Percentiles rank a stretch among this genome's conserved stretches.
phyloP scores from a whole-genome alignment of 2,888 invertebrate species.

The Odontocerum albicorne region DNA sequence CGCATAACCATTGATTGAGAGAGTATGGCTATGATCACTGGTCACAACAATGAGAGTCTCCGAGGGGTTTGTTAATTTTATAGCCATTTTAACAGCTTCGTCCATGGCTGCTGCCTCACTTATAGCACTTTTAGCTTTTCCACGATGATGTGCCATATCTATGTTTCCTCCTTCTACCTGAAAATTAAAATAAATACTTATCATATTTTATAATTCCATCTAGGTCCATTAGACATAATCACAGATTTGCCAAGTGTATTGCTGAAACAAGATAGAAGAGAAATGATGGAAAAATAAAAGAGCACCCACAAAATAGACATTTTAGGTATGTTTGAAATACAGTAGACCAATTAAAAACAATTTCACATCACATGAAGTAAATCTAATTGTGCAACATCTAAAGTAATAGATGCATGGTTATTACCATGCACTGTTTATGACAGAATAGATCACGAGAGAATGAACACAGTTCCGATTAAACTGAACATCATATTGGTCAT shows the following conservation, averaged over 20 bases:
- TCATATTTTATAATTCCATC: neutral
- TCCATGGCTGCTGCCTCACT: slow-evolving; percentile 79
- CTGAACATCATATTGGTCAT: too few species aligned
- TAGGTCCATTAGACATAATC: neutral
- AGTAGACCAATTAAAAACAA: neutral
- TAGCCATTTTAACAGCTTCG: slow-evolving; percentile 70
- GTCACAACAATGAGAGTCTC: slow-evolving; percentile 84
- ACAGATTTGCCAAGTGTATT: neutral
- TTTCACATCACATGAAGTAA: too few species aligned
- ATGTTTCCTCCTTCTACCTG: slow-evolving; percentile 85
- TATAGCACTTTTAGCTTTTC: slow-evolving; percentile 74
- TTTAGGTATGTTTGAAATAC: too few species aligned
- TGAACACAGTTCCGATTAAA: too few species aligned
- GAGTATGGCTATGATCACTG: slow-evolving; percentile 80
- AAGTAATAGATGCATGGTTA: too few species aligned
- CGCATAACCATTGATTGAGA: slow-evolving; percentile 78
- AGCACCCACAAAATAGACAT: too few species aligned
- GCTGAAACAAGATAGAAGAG: too few species aligned
- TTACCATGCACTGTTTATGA: too few species aligned
- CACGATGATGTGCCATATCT: slow-evolving; percentile 85
- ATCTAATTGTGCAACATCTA: neutral
- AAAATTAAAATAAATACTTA: slow-evolving; percentile 29
- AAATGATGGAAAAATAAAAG: too few species aligned
- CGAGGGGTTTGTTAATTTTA: slow-evolving; percentile 59
- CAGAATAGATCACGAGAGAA: too few species aligned